Percentiles rank a stretch among this genome's conserved stretches.
Evolutionary conservation across 2,797 vertebrate species (phyloP).

Genomic region (Percopsis omiscomaycus): DNA sequence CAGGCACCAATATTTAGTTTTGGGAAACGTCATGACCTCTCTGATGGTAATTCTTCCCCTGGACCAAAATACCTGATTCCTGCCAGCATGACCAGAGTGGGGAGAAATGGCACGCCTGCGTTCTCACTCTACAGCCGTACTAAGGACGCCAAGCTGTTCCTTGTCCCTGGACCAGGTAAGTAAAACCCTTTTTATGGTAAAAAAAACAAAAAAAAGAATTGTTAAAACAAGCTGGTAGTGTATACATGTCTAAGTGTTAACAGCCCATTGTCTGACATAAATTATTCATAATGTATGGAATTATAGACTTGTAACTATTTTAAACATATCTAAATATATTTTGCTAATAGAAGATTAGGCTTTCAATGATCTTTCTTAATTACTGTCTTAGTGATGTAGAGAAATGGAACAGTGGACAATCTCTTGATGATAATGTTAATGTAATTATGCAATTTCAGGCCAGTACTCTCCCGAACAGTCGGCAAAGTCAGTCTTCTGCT

Average conservation of each 20-base stretch:
- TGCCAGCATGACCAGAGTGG: conserved; percentile 76
- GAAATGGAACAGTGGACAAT: background rate
- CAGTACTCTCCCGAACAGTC: conserved; percentile 81
- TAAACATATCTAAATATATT: background rate
- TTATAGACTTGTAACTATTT: background rate
- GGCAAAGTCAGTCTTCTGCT: conserved; percentile 59
- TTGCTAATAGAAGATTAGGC: background rate
- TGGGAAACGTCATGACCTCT: conserved; percentile 67
- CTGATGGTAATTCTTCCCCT: conserved; percentile 64
- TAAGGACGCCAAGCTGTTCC: conserved; percentile 56
- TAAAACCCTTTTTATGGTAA: background rate
- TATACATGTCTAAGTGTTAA: background rate
- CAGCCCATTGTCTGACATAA: background rate
- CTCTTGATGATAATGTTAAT: background rate
- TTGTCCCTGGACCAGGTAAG: conserved; percentile 85
- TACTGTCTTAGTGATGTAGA: background rate
- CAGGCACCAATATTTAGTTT: conserved; percentile 85
- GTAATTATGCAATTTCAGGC: conserved; percentile 62
- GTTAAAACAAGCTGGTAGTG: background rate
- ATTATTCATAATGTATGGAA: no score
- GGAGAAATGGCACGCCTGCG: conserved; percentile 73
- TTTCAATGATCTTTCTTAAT: background rate
- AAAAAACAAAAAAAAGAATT: background rate
- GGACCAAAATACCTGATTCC: conserved; percentile 84
- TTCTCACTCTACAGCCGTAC: conserved; percentile 82